These are phyloP conservation scores for Ctena decussata DNA, from an alignment of 2,888 invertebrate species.

Conservation along the genomic window DNA sequence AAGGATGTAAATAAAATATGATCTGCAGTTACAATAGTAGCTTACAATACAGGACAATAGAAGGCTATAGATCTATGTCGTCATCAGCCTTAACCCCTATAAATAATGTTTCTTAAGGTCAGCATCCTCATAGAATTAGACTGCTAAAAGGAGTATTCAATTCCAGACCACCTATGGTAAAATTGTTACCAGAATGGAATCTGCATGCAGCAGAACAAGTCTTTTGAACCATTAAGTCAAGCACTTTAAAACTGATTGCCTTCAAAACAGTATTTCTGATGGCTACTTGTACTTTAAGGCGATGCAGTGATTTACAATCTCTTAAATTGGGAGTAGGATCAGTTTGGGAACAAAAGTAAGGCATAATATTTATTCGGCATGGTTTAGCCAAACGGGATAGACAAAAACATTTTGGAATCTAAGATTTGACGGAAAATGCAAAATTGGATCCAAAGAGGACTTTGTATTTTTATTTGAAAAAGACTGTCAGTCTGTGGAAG, in stretches of 20 bases:
- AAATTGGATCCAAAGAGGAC: neutral
- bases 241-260: conserved; percentile 12
- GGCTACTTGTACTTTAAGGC: conserved; percentile 27
- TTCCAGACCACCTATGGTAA: conserved; percentile 29
- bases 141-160: conserved; percentile 31
- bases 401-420: neutral
- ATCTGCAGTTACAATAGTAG: too few species aligned
- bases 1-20: too few species aligned
- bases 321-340: conserved; percentile 11
- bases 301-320: conserved; percentile 21
- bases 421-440: neutral
- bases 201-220: conserved; percentile 28
- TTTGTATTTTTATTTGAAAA: neutral
- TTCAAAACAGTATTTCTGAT: conserved; percentile 27
- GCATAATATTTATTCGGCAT: neutral
- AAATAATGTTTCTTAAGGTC: conserved; percentile 14
- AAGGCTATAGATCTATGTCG: conserved; percentile 30
- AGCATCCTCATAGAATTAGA: conserved; percentile 32
- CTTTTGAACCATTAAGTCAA: conserved; percentile 49
- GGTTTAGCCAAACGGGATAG: conserved; percentile 1
- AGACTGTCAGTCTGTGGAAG: neutral
- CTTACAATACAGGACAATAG: conserved; percentile 24
- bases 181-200: conserved; percentile 38
- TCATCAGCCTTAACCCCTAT: conserved; percentile 23
- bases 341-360: neutral